phyloP scores from a whole-genome alignment of 1,140 invertebrate genomes.

The Zaprionus ornatus region DNA sequence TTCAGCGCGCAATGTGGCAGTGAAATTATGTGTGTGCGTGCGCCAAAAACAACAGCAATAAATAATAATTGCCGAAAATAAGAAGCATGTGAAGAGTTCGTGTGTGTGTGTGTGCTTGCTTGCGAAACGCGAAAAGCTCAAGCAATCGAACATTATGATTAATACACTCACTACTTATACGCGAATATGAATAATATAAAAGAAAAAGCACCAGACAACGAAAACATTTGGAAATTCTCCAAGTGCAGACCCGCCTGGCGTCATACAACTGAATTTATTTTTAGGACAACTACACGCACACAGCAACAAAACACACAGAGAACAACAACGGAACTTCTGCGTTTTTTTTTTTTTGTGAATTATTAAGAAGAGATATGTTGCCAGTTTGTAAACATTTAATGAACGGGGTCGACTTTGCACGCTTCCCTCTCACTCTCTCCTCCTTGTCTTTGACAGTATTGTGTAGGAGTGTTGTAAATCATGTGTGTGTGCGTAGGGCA shows the following conservation, averaged over 20 bases:
- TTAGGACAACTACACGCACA: conserved; percentile 70
- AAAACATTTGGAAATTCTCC: conserved; percentile 71
- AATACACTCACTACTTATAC: conserved; percentile 24
- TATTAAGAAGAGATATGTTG: conserved; percentile 60
- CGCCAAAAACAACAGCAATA: conserved; percentile 29
- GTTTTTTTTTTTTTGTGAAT: conserved; percentile 43
- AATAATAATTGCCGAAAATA: conserved; percentile 36
- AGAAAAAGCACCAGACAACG: conserved; percentile 21
- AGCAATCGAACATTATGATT: conserved; percentile 42
- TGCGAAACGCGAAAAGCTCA: conserved; percentile 37
- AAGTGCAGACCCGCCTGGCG: conserved; percentile 53
- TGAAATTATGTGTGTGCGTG: conserved; percentile 30
- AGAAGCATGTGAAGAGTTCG: conserved; percentile 1
- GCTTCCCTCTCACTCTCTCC: not conserved
- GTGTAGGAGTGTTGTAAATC: conserved; percentile 34
- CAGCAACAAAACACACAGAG: conserved; percentile 37
- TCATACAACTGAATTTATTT: conserved; percentile 79
- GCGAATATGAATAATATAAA: conserved; percentile 32
- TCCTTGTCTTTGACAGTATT: conserved; percentile 4
- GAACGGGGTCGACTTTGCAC: conserved; percentile 45
- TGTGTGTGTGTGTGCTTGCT: conserved; percentile 32
- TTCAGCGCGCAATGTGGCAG: conserved; percentile 10
- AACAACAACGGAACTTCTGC: not conserved
- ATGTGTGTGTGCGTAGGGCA: conserved; percentile 3
- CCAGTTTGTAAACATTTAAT: conserved; percentile 64